Base-by-base conservation (phyloP, 2,888 invertebrate genomes). In the Aphodius granarius region DNA sequence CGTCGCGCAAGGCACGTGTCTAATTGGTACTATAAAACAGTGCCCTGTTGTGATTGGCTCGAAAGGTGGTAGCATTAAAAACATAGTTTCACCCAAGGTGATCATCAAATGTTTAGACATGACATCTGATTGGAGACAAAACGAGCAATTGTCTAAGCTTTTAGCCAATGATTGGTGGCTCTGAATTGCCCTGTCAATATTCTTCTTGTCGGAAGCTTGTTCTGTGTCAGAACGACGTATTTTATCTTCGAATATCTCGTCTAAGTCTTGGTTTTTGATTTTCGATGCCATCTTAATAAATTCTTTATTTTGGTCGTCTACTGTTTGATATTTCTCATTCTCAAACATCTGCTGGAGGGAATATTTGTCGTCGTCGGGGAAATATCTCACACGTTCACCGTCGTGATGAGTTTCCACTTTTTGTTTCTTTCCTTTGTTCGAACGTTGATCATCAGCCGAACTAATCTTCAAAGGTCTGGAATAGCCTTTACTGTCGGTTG, bases 361-460 rank as follows among this genome's bases (percentile, higher is more conserved):
- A 86, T 94, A 94, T 84, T 94, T 94, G 85, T 97, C 96, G 89
- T 97, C 97, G 88, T 97, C 95, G 3, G 94, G 92, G 88, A 95
- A 97, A 88, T 96, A 97, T 75, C 94, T 91, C 3, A 92, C 90
- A 79, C 97, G 90, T 84, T 95, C 90, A 6, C 93, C 93, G 78
- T 91, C 90, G 71, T 85, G 85, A 82, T 97, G 94, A 3, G 96
- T 97, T 80, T 93, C 92, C 43, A 90, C 87, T 83, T 90, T 92
- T 76, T 91, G 89, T 76, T 88, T 89, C 79, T 86, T 88, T 21
- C 80, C 81, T 83, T 89, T 90, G 23, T 63, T 21, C 9, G 86
- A 86, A 78, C 88, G 89, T 82, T 82, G 88, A 15, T 85, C 85
- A 84, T 88, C 89, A 66, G 89, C 88, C 75, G 83, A 80, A 2